Base-by-base conservation (phyloP, 35 echinoderm and acorn worm species). In the Diadema setosum region DNA sequence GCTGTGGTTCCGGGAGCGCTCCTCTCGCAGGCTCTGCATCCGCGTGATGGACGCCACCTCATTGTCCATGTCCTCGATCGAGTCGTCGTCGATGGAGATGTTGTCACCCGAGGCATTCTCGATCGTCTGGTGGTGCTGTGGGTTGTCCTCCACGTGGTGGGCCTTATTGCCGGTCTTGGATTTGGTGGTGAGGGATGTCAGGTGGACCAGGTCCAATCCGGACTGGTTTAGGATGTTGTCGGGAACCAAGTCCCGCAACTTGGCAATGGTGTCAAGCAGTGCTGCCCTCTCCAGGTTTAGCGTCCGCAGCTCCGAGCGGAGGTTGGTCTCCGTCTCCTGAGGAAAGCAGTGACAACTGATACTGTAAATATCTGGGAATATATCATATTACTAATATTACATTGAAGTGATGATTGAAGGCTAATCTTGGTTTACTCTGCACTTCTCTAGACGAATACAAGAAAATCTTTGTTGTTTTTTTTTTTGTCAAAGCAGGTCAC, bases 181-280 rank as follows among this genome's bases (percentile, higher is more conserved):
- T n/a, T n/a, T n/a, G n/a, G n/a, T 75, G 84, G 56, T 44, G 30
- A 67, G 48, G 50, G 83, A 33, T 14, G 82, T 58, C 34, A 86
- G 65, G 69, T 94, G 89, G 57, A 94, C 90, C 31, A 89, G 76
- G 82, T 94, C 88, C 45, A 94, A 85, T 12, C 92, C 87, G 6
- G 92, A 50, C 8, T 90, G 81, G 24, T 76, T 82, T 0, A 94
- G 69, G 12, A 89, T 31, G 32, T 94, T 74, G 4, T 94, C 87
- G 2, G 92, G 92, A 17, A 94, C 56, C 5, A 94, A 58, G 31
- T 31, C 75, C 36, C 58, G 86, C 15, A 94, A 69, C 33, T 94
- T 89, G 18, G 81, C 35, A 5, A 94, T 80, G 12, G 92, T 94
- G 82, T 89, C 88, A 12, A 94, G 82, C 18, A 94, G 61, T 2